A percentile compares a stretch with the other conserved stretches of the same genome.
These are phyloP conservation scores for Tachycineta bicolor DNA, from an alignment of 2,113 vertebrate species.

Conservation along the genomic window DNA sequence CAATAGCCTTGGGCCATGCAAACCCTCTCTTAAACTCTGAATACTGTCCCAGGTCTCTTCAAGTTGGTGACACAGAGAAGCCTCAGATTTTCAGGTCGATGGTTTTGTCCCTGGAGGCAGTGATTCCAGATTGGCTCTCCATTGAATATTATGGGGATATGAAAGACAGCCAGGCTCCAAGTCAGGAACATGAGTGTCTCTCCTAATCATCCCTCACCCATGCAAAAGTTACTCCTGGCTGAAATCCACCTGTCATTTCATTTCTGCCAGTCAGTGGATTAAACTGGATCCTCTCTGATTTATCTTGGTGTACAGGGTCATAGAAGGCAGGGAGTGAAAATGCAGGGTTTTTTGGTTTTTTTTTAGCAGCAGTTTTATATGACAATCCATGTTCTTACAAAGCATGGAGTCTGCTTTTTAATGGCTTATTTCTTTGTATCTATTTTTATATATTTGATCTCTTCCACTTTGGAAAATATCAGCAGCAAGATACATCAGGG, in stretches of 20 bases:
- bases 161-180: not conserved
- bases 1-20: not conserved
- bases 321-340: not conserved
- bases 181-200: not conserved
- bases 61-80: not conserved
- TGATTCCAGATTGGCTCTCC: not conserved
- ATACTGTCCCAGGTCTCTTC: not conserved
- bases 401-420: not conserved
- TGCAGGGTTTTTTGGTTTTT: not conserved
- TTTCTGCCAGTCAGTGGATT: not conserved
- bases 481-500: not conserved
- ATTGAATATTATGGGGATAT: too few species aligned
- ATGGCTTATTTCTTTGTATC: not conserved
- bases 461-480: constrained; percentile 29
- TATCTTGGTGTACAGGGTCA: not conserved
- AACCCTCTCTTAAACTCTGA: not conserved
- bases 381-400: not conserved
- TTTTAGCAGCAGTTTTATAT: not conserved
- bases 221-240: not conserved
- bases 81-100: not conserved
- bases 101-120: not conserved
- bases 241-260: not conserved
- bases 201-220: not conserved
- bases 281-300: not conserved
- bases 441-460: constrained; percentile 40